Evolutionary conservation across 2,113 vertebrate species (phyloP).

Genomic region (Stomatorhinus ivindoensis): DNA sequence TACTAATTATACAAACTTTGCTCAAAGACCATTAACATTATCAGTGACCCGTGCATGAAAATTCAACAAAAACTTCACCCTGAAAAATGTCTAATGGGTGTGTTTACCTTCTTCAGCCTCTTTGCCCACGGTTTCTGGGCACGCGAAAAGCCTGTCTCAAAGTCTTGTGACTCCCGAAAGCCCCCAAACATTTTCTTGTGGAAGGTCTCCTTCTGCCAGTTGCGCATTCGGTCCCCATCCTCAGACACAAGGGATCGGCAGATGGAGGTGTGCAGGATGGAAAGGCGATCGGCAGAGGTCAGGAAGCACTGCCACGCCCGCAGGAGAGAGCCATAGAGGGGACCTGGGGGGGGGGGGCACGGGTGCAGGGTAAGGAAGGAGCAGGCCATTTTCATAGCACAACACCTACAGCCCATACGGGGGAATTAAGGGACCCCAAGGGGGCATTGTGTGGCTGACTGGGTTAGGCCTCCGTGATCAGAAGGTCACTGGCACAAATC

Average conservation of each 20-base stretch:
- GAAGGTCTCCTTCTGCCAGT: conserved; percentile 70
- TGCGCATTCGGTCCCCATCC: conserved; percentile 58
- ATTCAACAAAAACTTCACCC: too few relatives aligned
- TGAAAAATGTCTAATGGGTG: too few relatives aligned
- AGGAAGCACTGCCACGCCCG: conserved; percentile 73
- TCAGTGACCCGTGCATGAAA: background rate
- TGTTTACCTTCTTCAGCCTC: conserved; percentile 63
- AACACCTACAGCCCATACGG: background rate
- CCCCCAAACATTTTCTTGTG: conserved; percentile 70
- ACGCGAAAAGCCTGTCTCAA: conserved; percentile 57
- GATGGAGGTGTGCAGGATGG: conserved; percentile 62
- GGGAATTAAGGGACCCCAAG: background rate
- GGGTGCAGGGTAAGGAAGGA: conserved; percentile 6
- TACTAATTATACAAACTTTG: background rate
- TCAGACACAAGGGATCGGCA: conserved; percentile 61
- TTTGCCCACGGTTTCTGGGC: conserved; percentile 76
- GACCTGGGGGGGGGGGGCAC: conserved; percentile 46
- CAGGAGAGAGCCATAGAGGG: conserved; percentile 69
- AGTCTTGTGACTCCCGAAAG: conserved; percentile 64
- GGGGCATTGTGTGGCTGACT: background rate
- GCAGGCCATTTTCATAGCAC: background rate
- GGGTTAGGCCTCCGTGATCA: background rate
- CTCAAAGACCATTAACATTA: background rate
- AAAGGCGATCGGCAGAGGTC: conserved; percentile 64
- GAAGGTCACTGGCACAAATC: background rate